These are phyloP conservation scores for Meliscaeva auricollis DNA, from an alignment of 2,888 invertebrate genomes.

Conservation along the genomic window DNA sequence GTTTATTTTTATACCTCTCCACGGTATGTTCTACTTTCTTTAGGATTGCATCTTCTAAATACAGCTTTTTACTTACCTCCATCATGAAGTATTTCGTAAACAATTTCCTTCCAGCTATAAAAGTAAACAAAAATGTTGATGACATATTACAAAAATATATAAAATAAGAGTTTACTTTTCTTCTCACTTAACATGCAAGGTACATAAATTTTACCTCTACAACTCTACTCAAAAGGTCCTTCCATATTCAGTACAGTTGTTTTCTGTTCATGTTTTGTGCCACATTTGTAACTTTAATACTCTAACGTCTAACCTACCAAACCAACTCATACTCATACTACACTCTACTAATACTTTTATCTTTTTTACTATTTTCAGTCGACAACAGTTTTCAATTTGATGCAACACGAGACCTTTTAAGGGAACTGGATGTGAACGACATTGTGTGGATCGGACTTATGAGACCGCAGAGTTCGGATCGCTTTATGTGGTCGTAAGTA, in stretches of 20 bases:
- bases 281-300: too few relatives aligned
- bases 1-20: not conserved
- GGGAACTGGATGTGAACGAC: conserved; percentile 90
- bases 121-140: not conserved
- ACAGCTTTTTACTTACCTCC: too few relatives aligned
- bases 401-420: conserved; percentile 90
- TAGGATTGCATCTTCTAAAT: not conserved
- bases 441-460: conserved; percentile 92
- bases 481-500: conserved; percentile 92
- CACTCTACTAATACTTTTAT: conserved; percentile 3
- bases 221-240: not conserved
- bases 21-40: not conserved
- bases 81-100: not conserved
- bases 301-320: too few relatives aligned
- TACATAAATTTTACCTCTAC: not conserved
- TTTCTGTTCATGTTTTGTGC: too few relatives aligned
- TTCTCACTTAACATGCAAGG: conserved; percentile 2
- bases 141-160: not conserved
- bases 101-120: not conserved
- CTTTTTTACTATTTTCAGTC: conserved; percentile 84
- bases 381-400: conserved; percentile 91
- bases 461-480: conserved; percentile 88
- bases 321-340: too few relatives aligned
- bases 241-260: too few relatives aligned
- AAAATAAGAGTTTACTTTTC: conserved; percentile 10